These are phyloP conservation scores for Perca fluviatilis DNA, from an alignment of 2,113 vertebrate species.

Conservation along the genomic window DNA sequence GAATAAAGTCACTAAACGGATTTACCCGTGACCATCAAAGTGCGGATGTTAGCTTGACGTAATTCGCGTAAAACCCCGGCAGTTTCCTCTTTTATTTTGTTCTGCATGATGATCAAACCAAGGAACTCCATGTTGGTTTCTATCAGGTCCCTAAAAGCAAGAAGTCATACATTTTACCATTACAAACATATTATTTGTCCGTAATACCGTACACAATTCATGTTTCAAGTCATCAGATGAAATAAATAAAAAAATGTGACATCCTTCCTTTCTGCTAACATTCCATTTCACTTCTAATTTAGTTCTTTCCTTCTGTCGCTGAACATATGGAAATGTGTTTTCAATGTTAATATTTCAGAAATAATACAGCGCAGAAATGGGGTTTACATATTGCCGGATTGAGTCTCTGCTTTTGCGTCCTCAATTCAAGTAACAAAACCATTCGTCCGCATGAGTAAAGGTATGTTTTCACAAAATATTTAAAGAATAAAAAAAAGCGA, in stretches of 20 bases:
- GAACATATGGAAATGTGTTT: too few relatives aligned
- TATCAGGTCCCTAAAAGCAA: constrained; percentile 88
- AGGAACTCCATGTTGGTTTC: constrained; percentile 97
- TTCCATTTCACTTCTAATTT: background rate
- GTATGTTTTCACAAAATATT: too few relatives aligned
- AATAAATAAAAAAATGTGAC: too few relatives aligned
- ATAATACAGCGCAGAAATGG: too few relatives aligned
- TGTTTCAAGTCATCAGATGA: constrained; percentile 3
- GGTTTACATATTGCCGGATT: too few relatives aligned
- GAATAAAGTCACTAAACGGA: background rate
- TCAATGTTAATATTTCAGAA: too few relatives aligned
- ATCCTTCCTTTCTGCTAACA: background rate
- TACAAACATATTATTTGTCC: background rate
- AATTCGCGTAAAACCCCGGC: constrained; percentile 91
- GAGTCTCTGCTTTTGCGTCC: too few relatives aligned
- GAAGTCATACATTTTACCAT: background rate
- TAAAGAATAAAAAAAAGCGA: too few relatives aligned
- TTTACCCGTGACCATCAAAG: constrained; percentile 96
- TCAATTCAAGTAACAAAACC: too few relatives aligned
- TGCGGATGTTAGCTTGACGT: constrained; percentile 93
- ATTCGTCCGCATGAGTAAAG: too few relatives aligned
- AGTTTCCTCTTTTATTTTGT: constrained; percentile 95
- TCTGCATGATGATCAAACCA: constrained; percentile 97
- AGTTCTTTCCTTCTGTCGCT: background rate
- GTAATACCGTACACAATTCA: background rate